A percentile compares a stretch with the other conserved stretches of the same genome.
These are phyloP conservation scores for Enoplosus armatus DNA, from an alignment of 2,797 vertebrate species.

Conservation along the genomic window DNA sequence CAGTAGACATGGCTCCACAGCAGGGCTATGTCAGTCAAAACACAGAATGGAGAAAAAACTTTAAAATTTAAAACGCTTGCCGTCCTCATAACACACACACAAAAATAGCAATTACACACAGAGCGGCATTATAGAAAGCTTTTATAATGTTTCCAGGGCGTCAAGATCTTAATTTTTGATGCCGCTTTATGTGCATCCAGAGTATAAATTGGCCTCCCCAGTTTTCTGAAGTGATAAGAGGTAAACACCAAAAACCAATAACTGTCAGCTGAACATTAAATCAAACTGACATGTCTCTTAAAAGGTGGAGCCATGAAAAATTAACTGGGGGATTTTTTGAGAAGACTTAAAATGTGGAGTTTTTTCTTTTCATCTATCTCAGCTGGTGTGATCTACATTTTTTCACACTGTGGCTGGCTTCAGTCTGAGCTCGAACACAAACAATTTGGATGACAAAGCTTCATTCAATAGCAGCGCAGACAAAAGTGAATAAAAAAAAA, in stretches of 20 bases:
- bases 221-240: conserved; percentile 83
- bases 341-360: conserved; percentile 62
- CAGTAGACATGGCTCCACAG: conserved; percentile 52
- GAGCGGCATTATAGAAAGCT: conserved; percentile 75
- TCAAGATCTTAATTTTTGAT: conserved; percentile 85
- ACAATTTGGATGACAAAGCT: conserved; percentile 39
- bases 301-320: conserved; percentile 83
- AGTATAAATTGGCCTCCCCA: conserved; percentile 79
- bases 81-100: conserved; percentile 52
- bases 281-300: conserved; percentile 84
- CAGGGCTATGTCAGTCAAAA: conserved; percentile 67
- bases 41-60: conserved; percentile 62
- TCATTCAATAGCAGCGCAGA: conserved; percentile 25
- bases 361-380: conserved; percentile 55
- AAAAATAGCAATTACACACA: conserved; percentile 77
- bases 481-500: too few species aligned
- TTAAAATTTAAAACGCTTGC: conserved; percentile 69
- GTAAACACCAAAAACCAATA: conserved; percentile 87
- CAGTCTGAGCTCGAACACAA: conserved; percentile 45
- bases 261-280: conserved; percentile 83
- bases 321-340: conserved; percentile 75
- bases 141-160: conserved; percentile 81
- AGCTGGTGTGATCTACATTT: conserved; percentile 63
- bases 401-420: conserved; percentile 41
- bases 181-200: conserved; percentile 74